These are phyloP conservation scores for Tridacna gigas DNA, from an alignment of 2,888 invertebrate genomes.

Conservation along the genomic window DNA sequence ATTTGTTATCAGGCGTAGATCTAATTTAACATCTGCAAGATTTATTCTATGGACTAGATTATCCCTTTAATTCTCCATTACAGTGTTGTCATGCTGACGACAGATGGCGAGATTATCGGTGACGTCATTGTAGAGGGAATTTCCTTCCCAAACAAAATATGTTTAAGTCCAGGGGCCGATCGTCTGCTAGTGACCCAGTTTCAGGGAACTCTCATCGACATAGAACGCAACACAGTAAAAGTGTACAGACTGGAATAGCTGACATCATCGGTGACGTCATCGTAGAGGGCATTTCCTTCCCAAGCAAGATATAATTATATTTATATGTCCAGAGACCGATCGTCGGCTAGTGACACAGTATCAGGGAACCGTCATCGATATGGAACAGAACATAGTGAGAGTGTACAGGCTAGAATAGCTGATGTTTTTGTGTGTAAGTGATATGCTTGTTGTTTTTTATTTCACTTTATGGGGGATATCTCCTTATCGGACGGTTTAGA, in stretches of 20 bases:
- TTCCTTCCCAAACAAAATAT: constrained; percentile 67
- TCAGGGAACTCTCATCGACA: constrained; percentile 66
- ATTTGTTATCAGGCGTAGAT: too few relatives aligned
- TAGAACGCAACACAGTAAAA: constrained; percentile 69
- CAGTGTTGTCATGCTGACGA: constrained; percentile 64
- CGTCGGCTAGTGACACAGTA: constrained; percentile 66
- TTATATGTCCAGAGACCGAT: constrained; percentile 62
- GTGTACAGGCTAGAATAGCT: constrained; percentile 58
- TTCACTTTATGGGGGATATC: too few relatives aligned
- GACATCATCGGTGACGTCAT: constrained; percentile 62
- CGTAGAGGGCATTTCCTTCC: constrained; percentile 66
- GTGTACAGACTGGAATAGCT: constrained; percentile 60
- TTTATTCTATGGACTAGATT: too few relatives aligned
- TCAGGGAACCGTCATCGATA: constrained; percentile 66
- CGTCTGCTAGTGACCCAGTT: constrained; percentile 67
- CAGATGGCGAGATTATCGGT: constrained; percentile 65
- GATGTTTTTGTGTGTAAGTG: constrained; percentile 3
- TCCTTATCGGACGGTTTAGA: too few relatives aligned
- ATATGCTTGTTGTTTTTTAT: background rate
- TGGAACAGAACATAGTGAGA: constrained; percentile 68
- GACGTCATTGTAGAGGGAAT: constrained; percentile 67
- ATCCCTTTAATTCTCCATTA: background rate
- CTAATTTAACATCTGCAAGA: too few relatives aligned
- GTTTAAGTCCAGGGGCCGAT: constrained; percentile 64
- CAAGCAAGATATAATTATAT: constrained; percentile 67